These are phyloP conservation scores for Xyrichtys novacula DNA, from an alignment of 2,797 vertebrate genomes.

Conservation along the genomic window DNA sequence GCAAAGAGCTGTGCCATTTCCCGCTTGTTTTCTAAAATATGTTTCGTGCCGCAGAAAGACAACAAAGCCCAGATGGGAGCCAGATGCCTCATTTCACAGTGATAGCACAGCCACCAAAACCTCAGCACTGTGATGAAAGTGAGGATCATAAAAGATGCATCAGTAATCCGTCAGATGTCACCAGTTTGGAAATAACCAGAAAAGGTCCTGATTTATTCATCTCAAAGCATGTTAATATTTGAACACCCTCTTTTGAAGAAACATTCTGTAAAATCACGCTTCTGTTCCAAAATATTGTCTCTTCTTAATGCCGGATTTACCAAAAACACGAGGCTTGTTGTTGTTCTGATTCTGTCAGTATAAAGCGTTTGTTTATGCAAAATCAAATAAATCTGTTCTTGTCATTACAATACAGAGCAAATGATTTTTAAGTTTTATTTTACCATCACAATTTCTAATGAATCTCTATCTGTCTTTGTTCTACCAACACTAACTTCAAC, in stretches of 20 bases:
- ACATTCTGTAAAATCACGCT: slow-evolving; percentile 23
- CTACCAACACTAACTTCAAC: too few species aligned
- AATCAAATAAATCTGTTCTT: slow-evolving; percentile 13
- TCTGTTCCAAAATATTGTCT: slow-evolving; percentile 6
- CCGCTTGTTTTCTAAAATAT: slow-evolving; percentile 50
- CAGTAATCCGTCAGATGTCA: slow-evolving; percentile 50
- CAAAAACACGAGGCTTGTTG: slow-evolving; percentile 3
- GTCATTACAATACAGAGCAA: slow-evolving; percentile 19
- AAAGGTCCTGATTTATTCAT: slow-evolving; percentile 60
- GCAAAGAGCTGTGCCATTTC: slow-evolving; percentile 22
- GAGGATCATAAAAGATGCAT: slow-evolving; percentile 55
- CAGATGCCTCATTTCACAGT: slow-evolving; percentile 56
- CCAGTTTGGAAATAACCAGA: slow-evolving; percentile 56
- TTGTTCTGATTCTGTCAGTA: slow-evolving; percentile 11
- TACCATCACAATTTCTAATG: background rate
- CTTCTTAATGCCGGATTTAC: slow-evolving; percentile 12
- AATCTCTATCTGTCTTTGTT: background rate
- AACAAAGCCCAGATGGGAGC: slow-evolving; percentile 65
- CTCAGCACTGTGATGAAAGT: slow-evolving; percentile 42
- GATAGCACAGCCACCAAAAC: slow-evolving; percentile 43
- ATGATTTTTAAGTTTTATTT: background rate
- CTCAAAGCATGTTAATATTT: slow-evolving; percentile 47
- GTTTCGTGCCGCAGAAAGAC: slow-evolving; percentile 65
- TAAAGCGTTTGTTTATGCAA: slow-evolving; percentile 27
- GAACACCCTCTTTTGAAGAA: slow-evolving; percentile 29